A percentile compares a stretch with the other conserved stretches of the same genome.
These are phyloP conservation scores for Aphyosemion australe DNA, from an alignment of 2,113 vertebrate genomes.

Conservation along the genomic window DNA sequence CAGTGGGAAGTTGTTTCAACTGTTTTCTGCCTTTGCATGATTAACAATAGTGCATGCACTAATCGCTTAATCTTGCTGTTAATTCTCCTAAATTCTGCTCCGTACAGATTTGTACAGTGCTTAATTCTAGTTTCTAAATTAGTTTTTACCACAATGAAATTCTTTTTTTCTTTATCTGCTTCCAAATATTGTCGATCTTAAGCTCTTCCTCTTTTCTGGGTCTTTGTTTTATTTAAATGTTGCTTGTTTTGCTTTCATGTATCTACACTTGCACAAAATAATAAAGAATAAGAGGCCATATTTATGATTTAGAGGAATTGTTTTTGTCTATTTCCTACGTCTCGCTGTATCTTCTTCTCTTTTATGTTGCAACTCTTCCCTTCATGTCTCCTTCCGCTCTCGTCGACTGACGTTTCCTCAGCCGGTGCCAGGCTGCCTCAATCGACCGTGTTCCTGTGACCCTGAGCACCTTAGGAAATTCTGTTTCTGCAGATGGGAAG, in stretches of 20 bases:
- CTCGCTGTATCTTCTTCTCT: slow-evolving; percentile 17
- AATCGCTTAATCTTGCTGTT: neutral
- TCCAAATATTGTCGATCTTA: neutral
- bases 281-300: neutral
- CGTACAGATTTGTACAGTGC: neutral
- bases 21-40: slow-evolving; percentile 30
- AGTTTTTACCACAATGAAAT: neutral
- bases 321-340: slow-evolving; percentile 6
- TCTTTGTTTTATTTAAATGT: neutral
- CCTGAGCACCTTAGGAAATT: slow-evolving; percentile 53
- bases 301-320: neutral
- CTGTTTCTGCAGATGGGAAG: slow-evolving; percentile 60
- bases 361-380: slow-evolving; percentile 9
- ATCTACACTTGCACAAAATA: neutral
- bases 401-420: slow-evolving; percentile 57
- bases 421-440: slow-evolving; percentile 32
- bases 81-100: neutral
- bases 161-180: neutral
- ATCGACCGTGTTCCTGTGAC: slow-evolving; percentile 17
- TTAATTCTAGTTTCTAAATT: neutral
- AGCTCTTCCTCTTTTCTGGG: neutral
- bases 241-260: neutral
- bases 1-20: too few species aligned
- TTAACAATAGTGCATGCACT: slow-evolving; percentile 1
- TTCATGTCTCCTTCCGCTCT: slow-evolving; percentile 37